Conservation (phyloP, 2,113 vertebrate genomes). For the Chascanopsetta lugubris region DNA sequence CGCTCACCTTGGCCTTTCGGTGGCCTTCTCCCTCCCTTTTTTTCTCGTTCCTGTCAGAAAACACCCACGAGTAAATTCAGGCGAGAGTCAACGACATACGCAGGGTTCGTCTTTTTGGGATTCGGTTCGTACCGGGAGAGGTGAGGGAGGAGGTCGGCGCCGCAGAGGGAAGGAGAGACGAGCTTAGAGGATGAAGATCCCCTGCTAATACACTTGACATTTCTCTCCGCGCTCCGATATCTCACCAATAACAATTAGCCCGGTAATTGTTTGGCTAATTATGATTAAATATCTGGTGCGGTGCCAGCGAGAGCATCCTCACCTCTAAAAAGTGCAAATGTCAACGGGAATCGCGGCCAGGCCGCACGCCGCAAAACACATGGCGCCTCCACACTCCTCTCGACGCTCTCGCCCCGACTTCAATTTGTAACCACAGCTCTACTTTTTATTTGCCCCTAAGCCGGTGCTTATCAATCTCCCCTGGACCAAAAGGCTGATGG, state of each 20-base stretch:
- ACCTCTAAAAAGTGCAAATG: constrained; percentile 48
- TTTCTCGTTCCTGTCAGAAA: constrained; percentile 41
- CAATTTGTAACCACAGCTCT: neutral
- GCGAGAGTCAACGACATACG: neutral
- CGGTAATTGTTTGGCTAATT: constrained; percentile 81
- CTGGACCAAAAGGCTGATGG: constrained; percentile 22
- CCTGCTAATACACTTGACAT: constrained; percentile 69
- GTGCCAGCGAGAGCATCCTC: constrained; percentile 63
- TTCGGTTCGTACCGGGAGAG: neutral
- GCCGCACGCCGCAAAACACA: constrained; percentile 4
- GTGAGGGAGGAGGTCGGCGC: constrained; percentile 8
- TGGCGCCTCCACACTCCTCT: neutral
- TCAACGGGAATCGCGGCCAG: constrained; percentile 16
- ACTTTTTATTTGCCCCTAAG: neutral
- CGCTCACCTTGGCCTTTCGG: constrained; percentile 74
- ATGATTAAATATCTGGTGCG: constrained; percentile 77
- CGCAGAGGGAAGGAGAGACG: constrained; percentile 30
- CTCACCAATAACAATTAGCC: constrained; percentile 80
- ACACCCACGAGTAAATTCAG: constrained; percentile 30
- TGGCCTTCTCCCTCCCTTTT: constrained; percentile 65
- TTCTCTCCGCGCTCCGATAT: constrained; percentile 63
- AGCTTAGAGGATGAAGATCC: constrained; percentile 48
- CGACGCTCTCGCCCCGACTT: constrained; percentile 14
- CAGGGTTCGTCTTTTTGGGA: neutral
- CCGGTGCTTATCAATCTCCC: constrained; percentile 1